Evolutionary conservation across 2,888 invertebrate genomes (phyloP).

Genomic region (Cheilosia pagana): DNA sequence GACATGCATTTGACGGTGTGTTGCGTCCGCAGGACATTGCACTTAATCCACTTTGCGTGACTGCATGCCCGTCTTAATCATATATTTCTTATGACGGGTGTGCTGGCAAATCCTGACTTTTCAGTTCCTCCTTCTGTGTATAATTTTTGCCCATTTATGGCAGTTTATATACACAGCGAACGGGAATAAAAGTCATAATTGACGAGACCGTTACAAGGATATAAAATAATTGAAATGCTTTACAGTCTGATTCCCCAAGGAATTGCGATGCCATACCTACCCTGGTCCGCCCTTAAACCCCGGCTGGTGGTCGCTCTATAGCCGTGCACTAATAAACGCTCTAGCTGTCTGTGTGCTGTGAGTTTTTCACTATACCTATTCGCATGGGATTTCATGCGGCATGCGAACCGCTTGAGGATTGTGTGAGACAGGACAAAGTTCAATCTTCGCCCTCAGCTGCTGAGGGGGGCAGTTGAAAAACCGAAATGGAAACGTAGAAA

Average conservation of each 20-base stretch:
- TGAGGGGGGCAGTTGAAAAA: constrained; percentile 1
- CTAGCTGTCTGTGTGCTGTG: constrained; percentile 41
- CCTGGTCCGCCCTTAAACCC: neutral
- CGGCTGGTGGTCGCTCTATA: neutral
- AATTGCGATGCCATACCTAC: constrained; percentile 42
- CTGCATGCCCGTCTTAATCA: constrained; percentile 59
- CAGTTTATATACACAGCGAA: constrained; percentile 57
- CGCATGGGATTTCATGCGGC: constrained; percentile 69
- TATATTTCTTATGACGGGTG: constrained; percentile 48
- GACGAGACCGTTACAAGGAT: constrained; percentile 75
- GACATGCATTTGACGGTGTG: constrained; percentile 38
- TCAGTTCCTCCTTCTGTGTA: constrained; percentile 30
- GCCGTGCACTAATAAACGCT: constrained; percentile 41
- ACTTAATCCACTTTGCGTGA: constrained; percentile 72
- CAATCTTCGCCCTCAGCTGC: constrained; percentile 38
- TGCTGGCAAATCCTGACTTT: constrained; percentile 57
- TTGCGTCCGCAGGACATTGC: constrained; percentile 65
- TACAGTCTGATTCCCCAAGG: constrained; percentile 71
- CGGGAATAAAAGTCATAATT: constrained; percentile 74
- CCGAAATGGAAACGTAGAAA: constrained; percentile 57
- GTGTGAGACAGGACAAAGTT: constrained; percentile 59
- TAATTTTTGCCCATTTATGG: constrained; percentile 69
- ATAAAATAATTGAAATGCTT: constrained; percentile 75
- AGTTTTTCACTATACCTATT: constrained; percentile 33
- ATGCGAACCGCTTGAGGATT: constrained; percentile 73